These are phyloP conservation scores for Peromyscus leucopus DNA, from an alignment of 2,113 vertebrate species.

Conservation along the genomic window DNA sequence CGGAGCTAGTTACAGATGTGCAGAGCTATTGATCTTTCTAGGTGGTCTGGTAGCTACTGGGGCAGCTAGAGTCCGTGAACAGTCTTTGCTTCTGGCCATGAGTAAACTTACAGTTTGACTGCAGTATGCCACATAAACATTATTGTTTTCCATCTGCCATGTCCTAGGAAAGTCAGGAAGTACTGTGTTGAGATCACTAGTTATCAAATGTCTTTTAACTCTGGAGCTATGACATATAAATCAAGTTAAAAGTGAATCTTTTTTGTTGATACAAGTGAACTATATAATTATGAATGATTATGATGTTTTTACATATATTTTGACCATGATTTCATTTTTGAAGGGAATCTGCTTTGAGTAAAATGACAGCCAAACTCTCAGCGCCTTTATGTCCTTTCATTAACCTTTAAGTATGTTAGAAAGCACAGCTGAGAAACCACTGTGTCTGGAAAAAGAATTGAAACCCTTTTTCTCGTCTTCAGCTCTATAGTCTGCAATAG, in stretches of 20 bases:
- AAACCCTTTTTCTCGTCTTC: background rate
- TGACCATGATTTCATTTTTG: background rate
- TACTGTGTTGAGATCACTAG: background rate
- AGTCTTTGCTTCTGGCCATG: constrained; percentile 20
- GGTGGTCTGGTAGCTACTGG: background rate
- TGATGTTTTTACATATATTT: background rate
- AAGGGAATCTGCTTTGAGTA: constrained; percentile 7
- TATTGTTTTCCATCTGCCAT: background rate
- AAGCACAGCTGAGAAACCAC: constrained; percentile 4
- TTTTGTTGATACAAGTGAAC: constrained; percentile 24
- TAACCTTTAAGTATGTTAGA: background rate
- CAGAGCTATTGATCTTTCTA: constrained; percentile 32
- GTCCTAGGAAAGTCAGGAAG: constrained; percentile 9
- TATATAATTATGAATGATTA: constrained; percentile 1
- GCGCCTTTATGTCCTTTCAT: background rate
- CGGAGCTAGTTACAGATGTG: background rate
- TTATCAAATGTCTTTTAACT: constrained; percentile 39
- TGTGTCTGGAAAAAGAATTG: background rate
- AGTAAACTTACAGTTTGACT: constrained; percentile 33
- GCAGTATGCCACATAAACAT: background rate
- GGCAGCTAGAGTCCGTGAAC: background rate
- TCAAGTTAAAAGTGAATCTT: constrained; percentile 33
- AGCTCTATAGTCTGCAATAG: background rate
- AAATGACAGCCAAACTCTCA: background rate
- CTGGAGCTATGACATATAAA: background rate